phyloP scores from a whole-genome alignment of 2,797 vertebrate species.

The Microctenopoma steveboyesi region DNA sequence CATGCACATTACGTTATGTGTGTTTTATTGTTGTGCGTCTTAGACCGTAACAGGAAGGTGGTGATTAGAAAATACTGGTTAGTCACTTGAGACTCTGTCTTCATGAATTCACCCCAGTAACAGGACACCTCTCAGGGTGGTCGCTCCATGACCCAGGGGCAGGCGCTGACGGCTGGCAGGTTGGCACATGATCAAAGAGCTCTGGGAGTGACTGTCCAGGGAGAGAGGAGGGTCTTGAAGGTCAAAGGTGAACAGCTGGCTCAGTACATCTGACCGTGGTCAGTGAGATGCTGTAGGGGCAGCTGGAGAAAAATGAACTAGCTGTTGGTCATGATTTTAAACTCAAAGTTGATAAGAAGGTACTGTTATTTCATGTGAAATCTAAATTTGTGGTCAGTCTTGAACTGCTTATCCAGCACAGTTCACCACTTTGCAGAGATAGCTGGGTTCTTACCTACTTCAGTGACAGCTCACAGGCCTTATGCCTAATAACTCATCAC shows the following conservation, averaged over 20 bases:
- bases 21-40: not conserved
- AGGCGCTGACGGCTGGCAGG: conserved; percentile 28
- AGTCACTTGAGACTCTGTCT: conserved; percentile 27
- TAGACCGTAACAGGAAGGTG: not conserved
- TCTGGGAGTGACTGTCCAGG: conserved; percentile 1
- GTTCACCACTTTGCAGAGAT: conserved; percentile 2
- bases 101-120: conserved; percentile 41
- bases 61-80: conserved; percentile 20
- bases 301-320: not conserved
- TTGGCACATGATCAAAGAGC: conserved; percentile 59
- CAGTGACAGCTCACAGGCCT: conserved; percentile 7
- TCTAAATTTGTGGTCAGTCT: too few relatives aligned
- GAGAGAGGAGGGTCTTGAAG: conserved; percentile 43
- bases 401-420: not conserved
- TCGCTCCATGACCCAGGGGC: conserved; percentile 51
- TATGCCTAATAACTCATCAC: conserved; percentile 15
- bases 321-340: not conserved
- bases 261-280: conserved; percentile 35
- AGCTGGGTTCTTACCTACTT: not conserved
- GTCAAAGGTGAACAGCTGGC: conserved; percentile 64
- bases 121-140: conserved; percentile 47
- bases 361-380: too few relatives aligned
- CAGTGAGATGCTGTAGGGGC: conserved; percentile 7
- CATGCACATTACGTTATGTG: conserved; percentile 1
- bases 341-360: too few relatives aligned